These are phyloP conservation scores for Pampus argenteus DNA, from an alignment of 2,797 vertebrate genomes.

Conservation along the genomic window DNA sequence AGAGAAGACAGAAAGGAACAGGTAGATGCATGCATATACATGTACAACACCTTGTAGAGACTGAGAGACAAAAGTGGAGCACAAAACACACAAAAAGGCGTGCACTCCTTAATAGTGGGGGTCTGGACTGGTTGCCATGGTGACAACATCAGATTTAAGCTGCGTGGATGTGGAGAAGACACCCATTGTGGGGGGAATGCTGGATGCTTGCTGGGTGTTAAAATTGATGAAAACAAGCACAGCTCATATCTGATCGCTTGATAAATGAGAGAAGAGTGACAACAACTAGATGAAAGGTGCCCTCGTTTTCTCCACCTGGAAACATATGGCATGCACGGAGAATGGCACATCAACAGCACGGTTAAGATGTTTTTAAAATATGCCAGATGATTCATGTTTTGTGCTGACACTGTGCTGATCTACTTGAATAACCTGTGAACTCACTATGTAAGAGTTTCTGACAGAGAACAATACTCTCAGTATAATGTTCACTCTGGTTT, in stretches of 20 bases:
- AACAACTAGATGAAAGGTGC: no score
- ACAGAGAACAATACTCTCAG: no score
- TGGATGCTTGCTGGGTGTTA: background rate
- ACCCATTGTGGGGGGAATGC: slow-evolving; percentile 4
- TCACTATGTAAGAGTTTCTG: no score
- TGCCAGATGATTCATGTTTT: no score
- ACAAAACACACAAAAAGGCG: slow-evolving; percentile 7
- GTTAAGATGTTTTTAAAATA: no score
- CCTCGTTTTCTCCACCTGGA: background rate
- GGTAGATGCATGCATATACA: no score
- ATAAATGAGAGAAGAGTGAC: slow-evolving; percentile 9
- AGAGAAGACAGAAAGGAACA: no score
- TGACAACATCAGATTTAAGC: slow-evolving; percentile 71
- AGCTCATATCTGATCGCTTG: background rate
- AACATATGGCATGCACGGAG: no score
- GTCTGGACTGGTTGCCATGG: slow-evolving; percentile 76
- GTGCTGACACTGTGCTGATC: no score
- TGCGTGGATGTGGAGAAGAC: slow-evolving; percentile 27
- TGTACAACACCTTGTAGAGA: slow-evolving; percentile 23
- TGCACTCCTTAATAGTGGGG: slow-evolving; percentile 30
- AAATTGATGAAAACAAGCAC: slow-evolving; percentile 21
- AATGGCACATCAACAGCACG: no score
- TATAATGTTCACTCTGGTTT: no score
- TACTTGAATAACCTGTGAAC: no score
- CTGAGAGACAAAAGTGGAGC: slow-evolving; percentile 36